Evolutionary conservation across 2,113 vertebrate genomes (phyloP), one percentile per base, ranked within the genome.

Genomic region (Ceyx margarethae): DNA sequence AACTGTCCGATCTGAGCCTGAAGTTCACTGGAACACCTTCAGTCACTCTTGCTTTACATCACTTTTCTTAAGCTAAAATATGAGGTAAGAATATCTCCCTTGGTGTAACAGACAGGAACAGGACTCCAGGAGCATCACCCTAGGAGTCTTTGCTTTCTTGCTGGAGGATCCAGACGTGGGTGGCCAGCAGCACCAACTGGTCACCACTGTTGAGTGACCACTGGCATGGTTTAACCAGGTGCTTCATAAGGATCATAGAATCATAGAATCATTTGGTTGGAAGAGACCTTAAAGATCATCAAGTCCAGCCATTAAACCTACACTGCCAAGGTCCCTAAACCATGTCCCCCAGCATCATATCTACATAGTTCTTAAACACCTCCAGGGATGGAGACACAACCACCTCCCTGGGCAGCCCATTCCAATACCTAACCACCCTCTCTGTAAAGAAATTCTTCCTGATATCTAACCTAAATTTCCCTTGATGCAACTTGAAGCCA

Each of bases 161-260:
- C n/a, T 31, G 15, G 13, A 1, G 29, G 11, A 26, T 56, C 23
- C 60, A 58, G 15, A 20, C 5, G n/a, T 33, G 12, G 6, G 18
- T 20, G 37, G 23, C 46, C 54, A 21, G 29, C 15, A 15, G 1
- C 20, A 78, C 35, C 9, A 4, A 45, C 8, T 2, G 2, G 54
- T 13, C 26, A 68, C 10, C 9, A 10, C 23, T 42, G 21, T 4
- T 35, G 18, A 11, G 22, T 31, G 43, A 64, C 54, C 42, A 35
- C 0, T 17, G n/a, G 16, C 46, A 42, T 0, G 3, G 62, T 31
- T 66, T 60, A 62, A 26, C 12, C 37, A 77, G 53, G 25, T 13
- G 15, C 20, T 72, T 60, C n/a, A 26, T 1, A 67, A 33, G 25
- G 40, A 48, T 19, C 37, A 37, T 9, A 37, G 37, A 37, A 37